Conservation (phyloP, 2,113 vertebrate species). For the Lipotes vexillifer region DNA sequence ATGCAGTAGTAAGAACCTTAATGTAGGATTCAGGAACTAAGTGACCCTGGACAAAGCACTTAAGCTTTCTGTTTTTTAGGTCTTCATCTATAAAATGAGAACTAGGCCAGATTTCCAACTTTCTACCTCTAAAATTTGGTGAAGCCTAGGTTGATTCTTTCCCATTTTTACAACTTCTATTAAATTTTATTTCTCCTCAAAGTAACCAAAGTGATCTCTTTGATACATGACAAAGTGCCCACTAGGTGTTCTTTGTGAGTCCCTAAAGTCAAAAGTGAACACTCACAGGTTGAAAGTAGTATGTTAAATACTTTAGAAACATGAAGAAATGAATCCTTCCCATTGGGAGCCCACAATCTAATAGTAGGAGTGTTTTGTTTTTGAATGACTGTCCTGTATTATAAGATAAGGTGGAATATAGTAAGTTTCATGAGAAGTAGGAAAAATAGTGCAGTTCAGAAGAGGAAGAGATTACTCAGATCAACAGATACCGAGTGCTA, state of each 20-base stretch:
- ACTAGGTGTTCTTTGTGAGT: neutral
- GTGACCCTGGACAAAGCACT: neutral
- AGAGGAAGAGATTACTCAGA: neutral
- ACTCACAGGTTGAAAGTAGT: neutral
- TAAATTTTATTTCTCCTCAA: neutral
- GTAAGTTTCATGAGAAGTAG: neutral
- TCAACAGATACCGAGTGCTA: neutral
- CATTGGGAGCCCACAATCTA: neutral
- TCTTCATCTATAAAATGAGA: neutral
- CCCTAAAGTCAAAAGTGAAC: neutral
- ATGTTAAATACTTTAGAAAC: neutral
- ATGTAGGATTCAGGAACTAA: neutral
- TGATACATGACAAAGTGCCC: neutral
- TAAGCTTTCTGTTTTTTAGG: neutral
- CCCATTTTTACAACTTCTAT: neutral
- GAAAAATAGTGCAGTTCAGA: neutral
- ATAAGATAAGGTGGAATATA: neutral
- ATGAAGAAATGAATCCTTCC: neutral
- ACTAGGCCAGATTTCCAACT: neutral
- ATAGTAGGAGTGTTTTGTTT: neutral
- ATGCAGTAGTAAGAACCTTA: neutral
- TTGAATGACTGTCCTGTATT: neutral
- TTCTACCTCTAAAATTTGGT: neutral
- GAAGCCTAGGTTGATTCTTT: neutral
- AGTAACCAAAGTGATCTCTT: neutral